Conservation (phyloP, 1,140 invertebrate species). For the Orchestia grillus region DNA sequence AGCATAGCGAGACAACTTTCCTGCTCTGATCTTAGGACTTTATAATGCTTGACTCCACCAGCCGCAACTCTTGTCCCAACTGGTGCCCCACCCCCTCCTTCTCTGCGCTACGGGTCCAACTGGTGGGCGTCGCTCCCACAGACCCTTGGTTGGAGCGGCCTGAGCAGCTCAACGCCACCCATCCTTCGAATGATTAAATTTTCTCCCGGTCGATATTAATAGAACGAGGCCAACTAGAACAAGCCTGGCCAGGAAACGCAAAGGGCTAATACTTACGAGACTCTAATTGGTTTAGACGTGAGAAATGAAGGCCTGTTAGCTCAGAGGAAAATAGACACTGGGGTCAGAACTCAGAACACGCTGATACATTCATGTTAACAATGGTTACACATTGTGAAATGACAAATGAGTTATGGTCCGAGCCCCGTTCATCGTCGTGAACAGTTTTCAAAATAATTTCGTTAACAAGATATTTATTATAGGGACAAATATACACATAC, state of each 20-base stretch:
- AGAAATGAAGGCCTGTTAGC: neutral
- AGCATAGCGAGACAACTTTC: no score
- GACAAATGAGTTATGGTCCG: no score
- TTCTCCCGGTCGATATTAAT: neutral
- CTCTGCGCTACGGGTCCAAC: neutral
- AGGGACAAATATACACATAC: no score
- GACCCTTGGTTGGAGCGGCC: no score
- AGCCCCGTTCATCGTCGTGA: no score
- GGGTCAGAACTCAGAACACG: neutral
- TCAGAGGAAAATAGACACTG: neutral
- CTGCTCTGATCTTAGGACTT: no score
- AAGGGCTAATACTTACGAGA: neutral
- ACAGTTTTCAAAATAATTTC: no score
- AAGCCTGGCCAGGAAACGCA: neutral
- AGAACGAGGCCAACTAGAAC: neutral
- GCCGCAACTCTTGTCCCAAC: neutral
- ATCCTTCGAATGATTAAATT: neutral
- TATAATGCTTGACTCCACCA: neutral
- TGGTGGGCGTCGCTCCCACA: neutral
- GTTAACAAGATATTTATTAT: no score
- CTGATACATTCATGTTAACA: neutral
- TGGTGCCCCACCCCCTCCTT: neutral
- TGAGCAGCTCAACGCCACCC: neutral
- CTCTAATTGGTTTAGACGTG: neutral
- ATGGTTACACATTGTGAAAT: neutral